Evolutionary conservation across 2,888 invertebrate species (phyloP), one percentile per base, ranked within the genome.

Genomic region (Tridacna gigas): DNA sequence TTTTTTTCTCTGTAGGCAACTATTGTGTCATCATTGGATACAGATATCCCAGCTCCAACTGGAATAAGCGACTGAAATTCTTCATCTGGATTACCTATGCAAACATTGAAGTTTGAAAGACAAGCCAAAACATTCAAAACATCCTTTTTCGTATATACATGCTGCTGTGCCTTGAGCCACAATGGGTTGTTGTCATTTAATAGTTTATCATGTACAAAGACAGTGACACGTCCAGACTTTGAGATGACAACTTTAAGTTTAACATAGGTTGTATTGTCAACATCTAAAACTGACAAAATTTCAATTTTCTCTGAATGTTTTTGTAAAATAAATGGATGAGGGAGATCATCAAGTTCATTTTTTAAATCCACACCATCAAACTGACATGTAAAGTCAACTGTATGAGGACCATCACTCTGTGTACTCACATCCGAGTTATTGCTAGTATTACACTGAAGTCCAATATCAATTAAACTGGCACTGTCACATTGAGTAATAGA

Each of bases 281-380:
- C n/a, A n/a, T n/a, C n/a, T n/a, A n/a, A n/a, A 65, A 65, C 11
- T 5, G 65, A 65, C 26, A 65, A 25, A 25, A 65, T 25, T 65
- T 65, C 65, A 26, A 65, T 65, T 25, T 65, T 26, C 65, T n/a
- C 26, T 65, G 65, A 65, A 22, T 65, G 65, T 25, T n/a, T n/a
- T n/a, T n/a, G n/a, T n/a, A n/a, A n/a, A n/a, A n/a, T n/a, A n/a
- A n/a, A n/a, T n/a, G n/a, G 4, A 25, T 25, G 65, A 65, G 26
- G 65, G n/a, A n/a, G n/a, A 65, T 65, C 65, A 12, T 12, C 5
- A 22, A 65, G 22, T 65, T 65, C 65, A 65, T 4, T 65, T n/a
- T 65, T 65, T 7, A 65, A 25, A n/a, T 65, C 65, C 15, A 65
- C 65, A 26, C 65, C 65, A 65, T 65, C 65, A 25, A 65, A 65